Evolutionary conservation across 2,113 vertebrate genomes (phyloP).

Genomic region (Vidua chalybeata): DNA sequence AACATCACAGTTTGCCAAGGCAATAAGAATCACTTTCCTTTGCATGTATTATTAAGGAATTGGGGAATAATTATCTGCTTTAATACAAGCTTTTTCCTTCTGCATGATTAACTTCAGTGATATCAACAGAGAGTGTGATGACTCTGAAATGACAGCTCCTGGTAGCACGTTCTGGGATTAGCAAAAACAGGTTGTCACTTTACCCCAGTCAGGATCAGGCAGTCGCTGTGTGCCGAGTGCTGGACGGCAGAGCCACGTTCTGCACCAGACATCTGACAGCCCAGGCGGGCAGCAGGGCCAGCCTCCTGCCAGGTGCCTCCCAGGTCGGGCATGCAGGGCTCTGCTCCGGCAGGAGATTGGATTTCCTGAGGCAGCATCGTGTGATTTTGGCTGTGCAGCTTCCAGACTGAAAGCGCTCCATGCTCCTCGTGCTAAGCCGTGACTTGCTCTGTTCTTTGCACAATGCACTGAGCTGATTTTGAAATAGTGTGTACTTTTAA

Average conservation of each 20-base stretch:
- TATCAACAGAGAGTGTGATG: constrained; percentile 51
- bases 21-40: constrained; percentile 37
- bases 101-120: constrained; percentile 48
- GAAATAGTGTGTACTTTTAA: not conserved
- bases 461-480: not conserved
- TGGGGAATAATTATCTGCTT: constrained; percentile 52
- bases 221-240: not conserved
- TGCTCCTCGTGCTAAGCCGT: not conserved
- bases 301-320: not conserved
- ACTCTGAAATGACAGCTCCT: constrained; percentile 47
- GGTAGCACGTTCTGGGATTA: constrained; percentile 52
- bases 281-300: not conserved
- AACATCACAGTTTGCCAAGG: constrained; percentile 2
- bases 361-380: not conserved
- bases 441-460: not conserved
- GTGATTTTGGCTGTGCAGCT: not conserved
- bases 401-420: not conserved
- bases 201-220: not conserved
- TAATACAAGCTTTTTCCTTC: constrained; percentile 46
- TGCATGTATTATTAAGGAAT: constrained; percentile 24
- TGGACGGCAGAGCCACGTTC: not conserved
- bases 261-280: not conserved
- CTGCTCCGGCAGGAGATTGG: not conserved
- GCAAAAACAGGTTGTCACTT: constrained; percentile 49
- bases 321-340: not conserved